Evolutionary conservation across 1,140 invertebrate genomes (phyloP).

Genomic region (Polypedilum vanderplanki): DNA sequence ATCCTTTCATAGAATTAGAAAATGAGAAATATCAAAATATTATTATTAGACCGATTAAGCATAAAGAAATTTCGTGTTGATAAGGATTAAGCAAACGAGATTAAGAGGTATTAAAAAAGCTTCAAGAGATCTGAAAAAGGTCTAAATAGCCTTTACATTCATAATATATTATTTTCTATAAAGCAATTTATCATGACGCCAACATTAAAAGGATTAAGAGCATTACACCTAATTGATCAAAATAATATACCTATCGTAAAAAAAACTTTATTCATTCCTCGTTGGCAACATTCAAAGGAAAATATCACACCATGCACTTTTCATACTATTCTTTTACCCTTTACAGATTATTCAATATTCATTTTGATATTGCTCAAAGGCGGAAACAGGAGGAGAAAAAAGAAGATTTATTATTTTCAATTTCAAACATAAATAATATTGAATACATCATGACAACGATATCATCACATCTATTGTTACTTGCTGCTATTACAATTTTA

Average conservation of each 20-base stretch:
- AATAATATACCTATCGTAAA: too few relatives aligned
- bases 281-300: too few relatives aligned
- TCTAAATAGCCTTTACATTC: background rate
- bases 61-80: background rate
- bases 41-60: too few relatives aligned
- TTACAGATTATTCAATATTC: constrained; percentile 8
- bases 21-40: too few relatives aligned
- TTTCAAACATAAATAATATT: constrained; percentile 15
- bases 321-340: background rate
- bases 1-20: too few relatives aligned
- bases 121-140: background rate
- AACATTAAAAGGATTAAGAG: background rate
- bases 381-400: background rate
- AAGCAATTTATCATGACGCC: background rate
- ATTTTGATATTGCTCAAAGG: constrained; percentile 17
- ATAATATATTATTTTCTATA: background rate
- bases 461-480: constrained; percentile 13
- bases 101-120: background rate
- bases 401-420: constrained; percentile 23
- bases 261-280: too few relatives aligned
- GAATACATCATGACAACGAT: background rate
- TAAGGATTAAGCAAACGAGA: background rate
- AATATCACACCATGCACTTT: background rate
- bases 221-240: background rate
- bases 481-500: constrained; percentile 2